Conservation (phyloP, 2,797 vertebrate species). For the Sternotherus odoratus region DNA sequence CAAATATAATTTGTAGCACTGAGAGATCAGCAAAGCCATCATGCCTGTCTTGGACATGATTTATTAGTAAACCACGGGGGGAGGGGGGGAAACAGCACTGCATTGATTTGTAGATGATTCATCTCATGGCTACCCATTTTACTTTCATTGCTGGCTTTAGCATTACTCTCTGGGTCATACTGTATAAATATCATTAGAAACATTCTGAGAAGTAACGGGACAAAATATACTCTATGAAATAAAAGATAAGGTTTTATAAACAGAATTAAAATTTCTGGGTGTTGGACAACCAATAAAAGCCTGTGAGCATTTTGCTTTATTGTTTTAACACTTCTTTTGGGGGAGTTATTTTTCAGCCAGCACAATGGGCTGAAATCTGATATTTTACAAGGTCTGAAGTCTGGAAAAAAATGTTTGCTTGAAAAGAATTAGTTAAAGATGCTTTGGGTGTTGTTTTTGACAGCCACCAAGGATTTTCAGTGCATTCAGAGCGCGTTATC, state of each 20-base stretch:
- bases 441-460: neutral
- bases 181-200: neutral
- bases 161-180: neutral
- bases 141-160: neutral
- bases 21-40: neutral
- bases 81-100: neutral
- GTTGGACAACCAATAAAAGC: neutral
- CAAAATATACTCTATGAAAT: neutral
- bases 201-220: neutral
- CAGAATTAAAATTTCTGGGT: neutral
- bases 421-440: neutral
- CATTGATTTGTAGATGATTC: neutral
- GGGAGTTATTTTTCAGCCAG: neutral
- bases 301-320: neutral
- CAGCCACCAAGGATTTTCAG: neutral
- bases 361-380: neutral
- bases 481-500: neutral
- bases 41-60: neutral
- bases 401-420: conserved; percentile 26
- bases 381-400: conserved; percentile 10
- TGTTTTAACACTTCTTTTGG: neutral
- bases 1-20: conserved; percentile 22
- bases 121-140: neutral
- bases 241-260: neutral
- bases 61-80: conserved; percentile 6